Evolutionary conservation across 2,113 vertebrate genomes (phyloP).

Genomic region (Salvelinus alpinus): DNA sequence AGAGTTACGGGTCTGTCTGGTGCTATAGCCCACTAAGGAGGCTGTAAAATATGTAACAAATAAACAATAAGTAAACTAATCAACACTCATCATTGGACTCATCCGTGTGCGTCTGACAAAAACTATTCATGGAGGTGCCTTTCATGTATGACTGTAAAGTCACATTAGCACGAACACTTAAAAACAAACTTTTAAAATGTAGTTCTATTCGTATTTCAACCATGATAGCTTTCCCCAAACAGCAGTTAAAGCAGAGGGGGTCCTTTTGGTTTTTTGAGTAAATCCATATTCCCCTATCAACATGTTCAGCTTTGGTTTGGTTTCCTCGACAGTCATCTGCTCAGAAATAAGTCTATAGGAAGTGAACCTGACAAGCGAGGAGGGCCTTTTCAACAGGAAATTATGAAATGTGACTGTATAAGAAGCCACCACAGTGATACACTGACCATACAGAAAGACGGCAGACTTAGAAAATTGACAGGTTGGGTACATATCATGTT

Average conservation of each 20-base stretch:
- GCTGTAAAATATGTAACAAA: background rate
- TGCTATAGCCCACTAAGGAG: background rate
- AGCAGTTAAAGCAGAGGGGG: background rate
- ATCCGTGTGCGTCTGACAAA: background rate
- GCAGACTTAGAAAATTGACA: background rate
- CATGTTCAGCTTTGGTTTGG: constrained; percentile 27
- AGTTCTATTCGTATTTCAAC: background rate
- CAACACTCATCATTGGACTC: background rate
- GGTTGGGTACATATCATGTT: background rate
- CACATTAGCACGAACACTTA: background rate
- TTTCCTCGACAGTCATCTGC: constrained; percentile 11
- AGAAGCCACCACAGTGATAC: background rate
- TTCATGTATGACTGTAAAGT: background rate
- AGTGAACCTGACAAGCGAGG: constrained; percentile 1
- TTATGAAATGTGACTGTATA: background rate
- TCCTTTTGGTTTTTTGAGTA: constrained; percentile 5
- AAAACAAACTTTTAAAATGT: background rate
- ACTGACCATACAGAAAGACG: background rate
- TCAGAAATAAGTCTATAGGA: constrained; percentile 28
- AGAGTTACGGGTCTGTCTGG: background rate
- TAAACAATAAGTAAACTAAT: background rate
- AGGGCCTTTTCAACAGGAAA: background rate
- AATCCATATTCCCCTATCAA: background rate
- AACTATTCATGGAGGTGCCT: background rate
- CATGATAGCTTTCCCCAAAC: background rate